Base-by-base conservation (phyloP, 1,140 invertebrate species). In the Hermetia illucens region DNA sequence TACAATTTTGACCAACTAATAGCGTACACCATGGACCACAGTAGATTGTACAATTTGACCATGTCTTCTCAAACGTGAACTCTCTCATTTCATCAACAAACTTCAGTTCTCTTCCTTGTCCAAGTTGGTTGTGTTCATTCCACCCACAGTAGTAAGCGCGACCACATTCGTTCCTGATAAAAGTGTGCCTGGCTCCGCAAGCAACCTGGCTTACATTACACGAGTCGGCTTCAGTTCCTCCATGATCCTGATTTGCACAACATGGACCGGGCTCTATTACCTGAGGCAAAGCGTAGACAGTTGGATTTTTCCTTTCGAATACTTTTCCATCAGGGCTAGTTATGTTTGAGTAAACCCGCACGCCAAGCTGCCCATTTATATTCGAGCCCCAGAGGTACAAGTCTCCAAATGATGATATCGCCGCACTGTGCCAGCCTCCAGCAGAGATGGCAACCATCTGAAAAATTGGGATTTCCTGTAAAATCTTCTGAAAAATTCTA, bases 301-400 rank as follows among this genome's bases (percentile, higher is more conserved):
- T 51, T 5, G 53, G 52, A 25, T 50, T 47, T 38, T 55, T 56
- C n/a, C 17, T 22, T 3, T 30, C 21, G 13, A 22, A 27, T 5
- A 32, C 20, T 20, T 34, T 22, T 12, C 32, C 20, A 30, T 27
- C 34, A 9, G 4, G 18, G 17, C 1, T 39, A 42, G n/a, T 43
- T 37, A 15, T 45, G 20, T 45, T 59, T 43, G 57, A 56, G 34
- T 44, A 46, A 9, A 53, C 51, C 22, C 69, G 64, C 19, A 77
- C 54, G 10, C 88, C 89, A 20, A 93, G 58, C 55, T 94, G 86
- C 0, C 86, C 86, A 56, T 70, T 74, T 44, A 81, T 75, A 63
- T 93, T 93, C 75, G 82, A 88, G n/a, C 90, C 90, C 87, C 88
- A 94, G 1, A 73, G 71, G 54, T 90, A 95, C 0, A 91, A 46